phyloP scores from a whole-genome alignment of 2,113 vertebrate genomes.

The Burhinus oedicnemus region DNA sequence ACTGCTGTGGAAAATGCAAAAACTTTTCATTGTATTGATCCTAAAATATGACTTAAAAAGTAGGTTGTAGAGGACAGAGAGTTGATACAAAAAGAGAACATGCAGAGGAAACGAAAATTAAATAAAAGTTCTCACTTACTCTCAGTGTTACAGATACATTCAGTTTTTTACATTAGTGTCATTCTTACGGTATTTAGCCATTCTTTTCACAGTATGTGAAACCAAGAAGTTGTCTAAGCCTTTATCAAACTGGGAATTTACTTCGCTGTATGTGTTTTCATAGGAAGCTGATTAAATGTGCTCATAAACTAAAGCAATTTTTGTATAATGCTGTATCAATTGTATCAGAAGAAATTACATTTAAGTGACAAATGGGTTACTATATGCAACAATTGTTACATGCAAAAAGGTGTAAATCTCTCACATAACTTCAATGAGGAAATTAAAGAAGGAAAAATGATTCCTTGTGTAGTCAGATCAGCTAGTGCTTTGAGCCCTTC shows the following conservation, averaged over 20 bases:
- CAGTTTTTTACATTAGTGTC: background rate
- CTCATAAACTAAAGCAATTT: background rate
- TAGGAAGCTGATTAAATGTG: background rate
- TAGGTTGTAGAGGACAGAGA: background rate
- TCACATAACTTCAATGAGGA: background rate
- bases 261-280: background rate
- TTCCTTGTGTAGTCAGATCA: background rate
- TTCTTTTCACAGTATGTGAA: background rate
- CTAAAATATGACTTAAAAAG: background rate
- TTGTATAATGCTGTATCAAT: background rate
- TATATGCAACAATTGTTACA: background rate
- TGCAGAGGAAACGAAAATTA: background rate
- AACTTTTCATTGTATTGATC: background rate
- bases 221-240: background rate
- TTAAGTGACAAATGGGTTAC: background rate
- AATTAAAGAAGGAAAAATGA: background rate
- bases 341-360: background rate
- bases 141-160: background rate
- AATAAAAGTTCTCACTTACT: background rate
- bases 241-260: background rate
- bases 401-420: background rate
- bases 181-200: background rate
- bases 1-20: background rate
- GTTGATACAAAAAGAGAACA: background rate
- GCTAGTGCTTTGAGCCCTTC: background rate